A percentile compares a stretch with the other conserved stretches of the same genome.
Evolutionary conservation across 2,888 invertebrate species (phyloP).

Genomic region (Ferdinandea cuprea): DNA sequence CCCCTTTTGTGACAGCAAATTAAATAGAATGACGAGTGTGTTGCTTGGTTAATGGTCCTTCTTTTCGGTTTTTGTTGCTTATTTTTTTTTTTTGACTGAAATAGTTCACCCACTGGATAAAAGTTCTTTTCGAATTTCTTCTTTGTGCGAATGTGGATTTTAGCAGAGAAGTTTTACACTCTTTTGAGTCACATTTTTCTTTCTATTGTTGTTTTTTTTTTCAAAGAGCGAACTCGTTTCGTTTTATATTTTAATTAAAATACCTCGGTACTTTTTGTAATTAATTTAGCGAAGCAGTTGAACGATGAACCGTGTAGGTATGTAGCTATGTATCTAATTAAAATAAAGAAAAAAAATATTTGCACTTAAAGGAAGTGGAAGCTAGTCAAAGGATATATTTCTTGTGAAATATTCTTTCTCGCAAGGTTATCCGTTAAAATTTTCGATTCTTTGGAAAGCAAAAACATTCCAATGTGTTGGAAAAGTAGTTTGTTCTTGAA

Average conservation of each 20-base stretch:
- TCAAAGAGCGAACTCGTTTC: conserved; percentile 7
- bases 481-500: no score
- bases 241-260: conserved; percentile 56
- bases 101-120: neutral
- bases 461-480: no score
- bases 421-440: no score
- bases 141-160: conserved; percentile 11
- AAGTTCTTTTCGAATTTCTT: neutral
- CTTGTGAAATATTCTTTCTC: neutral
- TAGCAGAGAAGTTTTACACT: neutral
- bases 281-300: conserved; percentile 33
- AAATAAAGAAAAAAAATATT: no score
- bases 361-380: conserved; percentile 13
- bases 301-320: conserved; percentile 5
- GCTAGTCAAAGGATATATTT: neutral
- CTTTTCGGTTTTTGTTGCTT: neutral
- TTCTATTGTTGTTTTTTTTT: conserved; percentile 16
- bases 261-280: conserved; percentile 34
- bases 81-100: neutral
- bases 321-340: no score
- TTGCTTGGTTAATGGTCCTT: conserved; percentile 17
- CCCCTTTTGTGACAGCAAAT: conserved; percentile 2
- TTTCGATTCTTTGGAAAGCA: no score
- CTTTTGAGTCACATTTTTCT: conserved; percentile 1
- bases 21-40: conserved; percentile 25